Conservation (phyloP, 2,888 invertebrate genomes). For the Noctua comes region DNA sequence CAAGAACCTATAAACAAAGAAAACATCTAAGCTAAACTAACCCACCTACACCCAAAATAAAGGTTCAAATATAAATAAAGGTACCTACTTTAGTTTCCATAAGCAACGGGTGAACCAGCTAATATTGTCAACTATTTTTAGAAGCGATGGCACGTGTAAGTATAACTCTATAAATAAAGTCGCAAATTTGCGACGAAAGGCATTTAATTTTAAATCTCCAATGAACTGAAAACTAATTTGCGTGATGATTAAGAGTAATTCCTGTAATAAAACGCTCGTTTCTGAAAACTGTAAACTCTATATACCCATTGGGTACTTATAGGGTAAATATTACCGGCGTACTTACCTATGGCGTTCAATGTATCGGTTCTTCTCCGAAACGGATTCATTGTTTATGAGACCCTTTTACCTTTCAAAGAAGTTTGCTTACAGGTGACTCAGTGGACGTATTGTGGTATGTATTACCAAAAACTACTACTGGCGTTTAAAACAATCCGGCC, state of each 20-base stretch:
- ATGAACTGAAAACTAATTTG: constrained; percentile 31
- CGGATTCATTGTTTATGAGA: neutral
- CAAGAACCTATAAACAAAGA: neutral
- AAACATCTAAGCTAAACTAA: neutral
- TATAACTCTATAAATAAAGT: neutral
- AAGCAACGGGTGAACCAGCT: neutral
- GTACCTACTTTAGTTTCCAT: neutral
- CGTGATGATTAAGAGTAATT: neutral
- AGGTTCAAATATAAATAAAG: constrained; percentile 18
- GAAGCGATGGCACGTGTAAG: constrained; percentile 19
- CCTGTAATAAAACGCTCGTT: neutral
- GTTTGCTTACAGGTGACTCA: neutral
- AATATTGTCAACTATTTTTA: constrained; percentile 1
- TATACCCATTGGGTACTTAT: neutral
- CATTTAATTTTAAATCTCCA: constrained; percentile 6
- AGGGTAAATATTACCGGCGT: neutral
- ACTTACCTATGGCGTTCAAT: neutral
- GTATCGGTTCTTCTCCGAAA: neutral
- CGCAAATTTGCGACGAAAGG: neutral
- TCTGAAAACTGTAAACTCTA: neutral
- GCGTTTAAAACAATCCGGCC: constrained; percentile 23
- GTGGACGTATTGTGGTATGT: neutral
- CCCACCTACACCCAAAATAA: constrained; percentile 1
- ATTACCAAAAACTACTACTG: neutral
- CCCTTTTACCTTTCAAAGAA: neutral